These are phyloP conservation scores for Chionodraco myersi DNA, from an alignment of 2,113 vertebrate genomes.

Conservation along the genomic window DNA sequence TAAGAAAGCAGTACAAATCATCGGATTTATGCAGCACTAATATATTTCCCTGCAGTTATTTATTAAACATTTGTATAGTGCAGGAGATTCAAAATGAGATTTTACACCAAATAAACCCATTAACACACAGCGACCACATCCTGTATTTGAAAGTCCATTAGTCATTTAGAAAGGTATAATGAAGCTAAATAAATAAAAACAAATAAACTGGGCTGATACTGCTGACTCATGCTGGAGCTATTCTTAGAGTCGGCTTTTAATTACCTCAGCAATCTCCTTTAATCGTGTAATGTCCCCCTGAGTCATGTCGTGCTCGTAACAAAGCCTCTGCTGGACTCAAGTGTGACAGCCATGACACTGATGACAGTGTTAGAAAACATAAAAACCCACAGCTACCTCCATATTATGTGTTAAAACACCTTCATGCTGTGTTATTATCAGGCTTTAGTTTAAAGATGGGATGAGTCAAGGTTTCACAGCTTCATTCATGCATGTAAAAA, in stretches of 20 bases:
- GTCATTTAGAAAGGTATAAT: neutral
- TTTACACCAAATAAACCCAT: neutral
- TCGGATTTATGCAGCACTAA: no score
- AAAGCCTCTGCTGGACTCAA: constrained; percentile 29
- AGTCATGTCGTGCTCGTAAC: constrained; percentile 37
- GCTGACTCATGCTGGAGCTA: constrained; percentile 29
- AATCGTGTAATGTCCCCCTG: constrained; percentile 53
- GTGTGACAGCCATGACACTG: constrained; percentile 1
- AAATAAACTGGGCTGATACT: constrained; percentile 30
- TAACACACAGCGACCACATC: neutral
- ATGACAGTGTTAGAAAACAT: neutral
- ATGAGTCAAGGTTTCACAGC: neutral
- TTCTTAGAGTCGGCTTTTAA: constrained; percentile 59
- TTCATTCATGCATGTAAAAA: neutral
- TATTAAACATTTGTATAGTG: neutral
- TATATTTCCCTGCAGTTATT: neutral
- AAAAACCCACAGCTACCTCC: neutral
- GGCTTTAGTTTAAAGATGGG: neutral
- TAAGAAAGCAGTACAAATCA: neutral
- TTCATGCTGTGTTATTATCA: neutral
- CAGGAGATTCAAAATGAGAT: neutral
- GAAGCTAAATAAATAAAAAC: neutral
- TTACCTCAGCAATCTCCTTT: constrained; percentile 57
- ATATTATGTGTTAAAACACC: no score
- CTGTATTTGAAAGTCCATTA: neutral